Evolutionary conservation across 2,888 invertebrate species (phyloP), one percentile per base, ranked within the genome.

Genomic region (Sarcophaga carnaria): DNA sequence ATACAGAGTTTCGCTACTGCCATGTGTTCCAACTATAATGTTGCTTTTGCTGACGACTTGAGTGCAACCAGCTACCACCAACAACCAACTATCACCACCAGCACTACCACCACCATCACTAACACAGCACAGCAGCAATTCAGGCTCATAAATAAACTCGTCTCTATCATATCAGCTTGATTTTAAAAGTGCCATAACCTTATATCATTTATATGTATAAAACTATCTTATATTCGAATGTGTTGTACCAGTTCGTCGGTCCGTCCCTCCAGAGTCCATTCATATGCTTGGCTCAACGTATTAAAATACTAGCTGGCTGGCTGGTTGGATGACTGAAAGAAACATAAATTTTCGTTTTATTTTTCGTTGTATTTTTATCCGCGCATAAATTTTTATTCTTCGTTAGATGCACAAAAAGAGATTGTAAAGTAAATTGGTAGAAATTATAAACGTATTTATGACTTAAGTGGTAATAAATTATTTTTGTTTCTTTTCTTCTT

Each of bases 391-490:
- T 80, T 69, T 6, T 64, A 66, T 74, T 62, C n/a, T 62, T 49
- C 76, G 69, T 82, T 79, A 87, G 87, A 82, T 87, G 74, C 78
- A 77, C 76, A 72, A 59, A 37, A 77, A 74, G 71, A 85, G 85
- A 87, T 89, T 90, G 90, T 89, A 89, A 90, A 91, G 89, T 90
- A 90, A 91, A 90, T 91, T 91, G 90, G 89, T 86, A 86, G 90
- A 92, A 92, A 92, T 91, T 91, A 91, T 91, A 92, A 92, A 91
- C 90, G 90, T 92, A 91, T 92, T 92, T 91, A 92, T 91, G 91
- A 90, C 91, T 92, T 90, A 92, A 91, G 92, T 90, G 91, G 90
- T 89, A 84, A 92, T 91, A 91, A 91, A 91, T 91, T 91, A 91
- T 90, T 90, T 91, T 90, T 91, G 90, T 91, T 90, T 89, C 66